Evolutionary conservation across 2,888 invertebrate species (phyloP).

Genomic region (Sesia apiformis): DNA sequence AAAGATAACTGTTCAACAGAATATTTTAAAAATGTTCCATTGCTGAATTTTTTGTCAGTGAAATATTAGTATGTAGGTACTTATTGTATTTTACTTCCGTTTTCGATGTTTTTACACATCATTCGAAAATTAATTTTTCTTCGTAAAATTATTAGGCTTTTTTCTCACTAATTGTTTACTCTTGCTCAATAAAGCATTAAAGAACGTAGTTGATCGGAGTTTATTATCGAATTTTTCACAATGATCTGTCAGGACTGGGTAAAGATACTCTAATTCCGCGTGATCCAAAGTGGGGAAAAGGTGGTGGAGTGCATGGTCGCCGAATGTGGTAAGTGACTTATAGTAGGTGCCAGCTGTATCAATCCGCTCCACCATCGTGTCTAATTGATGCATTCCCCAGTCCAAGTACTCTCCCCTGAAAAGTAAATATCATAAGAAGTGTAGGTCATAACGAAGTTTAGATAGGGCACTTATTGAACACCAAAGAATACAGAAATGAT

Average conservation of each 20-base stretch:
- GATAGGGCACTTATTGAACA: no score
- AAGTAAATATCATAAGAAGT: conserved; percentile 8
- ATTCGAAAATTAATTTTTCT: conserved; percentile 16
- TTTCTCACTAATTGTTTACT: conserved; percentile 66
- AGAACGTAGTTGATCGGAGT: conserved; percentile 64
- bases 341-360: conserved; percentile 79
- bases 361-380: conserved; percentile 81
- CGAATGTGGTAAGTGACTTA: conserved; percentile 81
- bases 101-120: background rate
- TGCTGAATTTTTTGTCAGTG: no score
- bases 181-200: conserved; percentile 79
- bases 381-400: conserved; percentile 86
- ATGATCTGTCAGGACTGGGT: conserved; percentile 77
- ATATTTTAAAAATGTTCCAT: no score
- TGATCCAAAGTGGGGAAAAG: conserved; percentile 88
- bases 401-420: conserved; percentile 72
- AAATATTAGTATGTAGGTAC: no score
- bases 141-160: conserved; percentile 38
- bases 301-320: conserved; percentile 86
- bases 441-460: no score
- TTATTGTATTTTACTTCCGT: no score
- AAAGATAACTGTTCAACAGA: no score
- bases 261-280: conserved; percentile 78
- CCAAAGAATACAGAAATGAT: no score
- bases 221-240: conserved; percentile 77